Conservation (phyloP, 2,888 invertebrate species). For the Limnephilus auricula region DNA sequence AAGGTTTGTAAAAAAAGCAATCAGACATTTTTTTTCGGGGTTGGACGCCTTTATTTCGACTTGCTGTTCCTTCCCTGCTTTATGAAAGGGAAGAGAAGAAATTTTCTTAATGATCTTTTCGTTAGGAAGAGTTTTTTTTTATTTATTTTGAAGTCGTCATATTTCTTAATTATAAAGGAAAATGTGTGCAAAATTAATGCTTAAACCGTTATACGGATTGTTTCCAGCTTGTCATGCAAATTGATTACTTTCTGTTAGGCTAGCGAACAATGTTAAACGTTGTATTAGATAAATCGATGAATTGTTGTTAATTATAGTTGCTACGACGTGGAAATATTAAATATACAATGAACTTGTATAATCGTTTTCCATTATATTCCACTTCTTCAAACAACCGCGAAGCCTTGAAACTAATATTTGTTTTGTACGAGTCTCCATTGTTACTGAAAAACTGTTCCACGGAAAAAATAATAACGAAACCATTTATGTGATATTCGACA, state of each 20-base stretch:
- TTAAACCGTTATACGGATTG: constrained; percentile 11
- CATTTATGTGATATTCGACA: neutral
- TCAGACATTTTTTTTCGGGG: constrained; percentile 42
- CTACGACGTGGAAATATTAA: neutral
- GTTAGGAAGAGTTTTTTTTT: constrained; percentile 54
- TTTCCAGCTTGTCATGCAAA: neutral
- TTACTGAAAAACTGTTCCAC: neutral
- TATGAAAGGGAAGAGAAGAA: neutral
- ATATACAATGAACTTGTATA: neutral
- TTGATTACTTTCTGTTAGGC: neutral
- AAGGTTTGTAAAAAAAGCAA: constrained; percentile 52
- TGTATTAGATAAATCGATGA: neutral
- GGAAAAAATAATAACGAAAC: neutral
- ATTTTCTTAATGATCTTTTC: constrained; percentile 53
- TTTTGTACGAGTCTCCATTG: constrained; percentile 4
- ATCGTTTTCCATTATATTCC: neutral
- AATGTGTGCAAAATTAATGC: constrained; percentile 38
- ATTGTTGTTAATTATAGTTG: neutral
- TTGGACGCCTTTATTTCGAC: constrained; percentile 36
- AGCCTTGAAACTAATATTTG: constrained; percentile 30
- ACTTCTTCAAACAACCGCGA: neutral
- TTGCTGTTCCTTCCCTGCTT: neutral
- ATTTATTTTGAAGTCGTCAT: constrained; percentile 62
- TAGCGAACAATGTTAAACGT: neutral
- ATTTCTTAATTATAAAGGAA: constrained; percentile 60